Evolutionary conservation across 1,140 invertebrate species (phyloP), one percentile per base, ranked within the genome.

Genomic region (Achatina immaculata): DNA sequence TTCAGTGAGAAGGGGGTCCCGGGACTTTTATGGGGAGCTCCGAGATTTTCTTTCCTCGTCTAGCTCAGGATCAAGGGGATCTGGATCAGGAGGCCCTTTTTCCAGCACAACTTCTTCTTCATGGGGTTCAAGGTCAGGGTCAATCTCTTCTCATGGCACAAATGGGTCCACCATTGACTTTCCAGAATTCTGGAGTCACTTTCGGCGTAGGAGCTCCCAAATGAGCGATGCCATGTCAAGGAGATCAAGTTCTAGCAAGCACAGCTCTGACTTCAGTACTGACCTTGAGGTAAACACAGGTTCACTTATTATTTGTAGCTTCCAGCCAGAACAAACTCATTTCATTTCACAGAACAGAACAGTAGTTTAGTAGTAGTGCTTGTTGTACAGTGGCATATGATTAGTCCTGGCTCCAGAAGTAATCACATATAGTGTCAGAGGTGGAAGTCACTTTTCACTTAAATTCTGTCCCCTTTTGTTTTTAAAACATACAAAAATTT

Each of bases 191-290:
- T 81, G 86, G 81, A 76, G 79, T 19, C 84, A 86, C 65, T 86
- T 88, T 71, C 84, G 89, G 16, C 82, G 87, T 21, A 79, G 89
- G 38, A 89, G 88, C 62, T 89, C 88, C 36, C 88, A 89, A 76
- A 78, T 89, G 48, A 88, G 86, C 77, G 88, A 90, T 36, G 31
- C 87, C 28, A 85, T 85, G 4, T 90, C 89, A 11, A 80, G 89
- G 2, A 71, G 88, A 24, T 89, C 88, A 72, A 85, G 85, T 51
- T 87, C 86, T 65, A 88, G 86, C 0, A 84, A 88, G 58, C 86
- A 89, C 38, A 89, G 88, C 75, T 89, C 88, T 4, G 89, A 90
- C 48, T 86, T 89, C 65, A 89, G 88, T 71, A 89, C 89, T 38
- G 89, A 90, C 71, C 87, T 90, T 58, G 89, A 90, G 76, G 89